Conservation (phyloP, 2,797 vertebrate species). For the Microctenopoma steveboyesi region DNA sequence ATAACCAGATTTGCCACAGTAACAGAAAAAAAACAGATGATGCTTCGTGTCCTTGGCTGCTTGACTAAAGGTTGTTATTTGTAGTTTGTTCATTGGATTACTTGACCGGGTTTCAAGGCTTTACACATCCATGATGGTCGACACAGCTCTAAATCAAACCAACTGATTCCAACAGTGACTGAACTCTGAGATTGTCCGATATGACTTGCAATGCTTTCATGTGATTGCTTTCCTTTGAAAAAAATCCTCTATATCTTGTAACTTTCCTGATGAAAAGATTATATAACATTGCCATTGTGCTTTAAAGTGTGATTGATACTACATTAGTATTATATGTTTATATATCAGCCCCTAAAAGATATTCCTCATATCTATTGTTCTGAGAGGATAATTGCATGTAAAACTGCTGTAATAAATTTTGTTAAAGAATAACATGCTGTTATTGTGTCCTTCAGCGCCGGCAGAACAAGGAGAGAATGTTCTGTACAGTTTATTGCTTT, state of each 20-base stretch:
- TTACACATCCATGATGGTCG: slow-evolving; percentile 49
- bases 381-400: too few relatives aligned
- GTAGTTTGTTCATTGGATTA: slow-evolving; percentile 45
- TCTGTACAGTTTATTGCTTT: slow-evolving; percentile 32
- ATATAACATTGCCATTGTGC: slow-evolving; percentile 2
- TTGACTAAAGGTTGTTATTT: slow-evolving; percentile 43
- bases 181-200: too few relatives aligned
- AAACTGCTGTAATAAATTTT: neutral
- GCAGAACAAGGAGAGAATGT: slow-evolving; percentile 30
- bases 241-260: slow-evolving; percentile 8
- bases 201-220: slow-evolving; percentile 6
- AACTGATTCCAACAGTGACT: slow-evolving; percentile 41
- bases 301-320: slow-evolving; percentile 8
- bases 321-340: neutral
- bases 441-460: slow-evolving; percentile 12
- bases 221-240: slow-evolving; percentile 46
- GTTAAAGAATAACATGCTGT: slow-evolving; percentile 10
- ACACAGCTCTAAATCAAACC: slow-evolving; percentile 58
- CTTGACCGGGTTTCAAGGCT: slow-evolving; percentile 36
- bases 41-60: slow-evolving; percentile 43
- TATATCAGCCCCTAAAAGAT: too few relatives aligned
- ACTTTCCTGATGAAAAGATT: neutral
- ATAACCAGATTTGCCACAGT: slow-evolving; percentile 6
- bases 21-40: slow-evolving; percentile 12
- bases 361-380: too few relatives aligned